Base-by-base conservation (phyloP, 2,888 invertebrate genomes). In the Lysandra coridon region DNA sequence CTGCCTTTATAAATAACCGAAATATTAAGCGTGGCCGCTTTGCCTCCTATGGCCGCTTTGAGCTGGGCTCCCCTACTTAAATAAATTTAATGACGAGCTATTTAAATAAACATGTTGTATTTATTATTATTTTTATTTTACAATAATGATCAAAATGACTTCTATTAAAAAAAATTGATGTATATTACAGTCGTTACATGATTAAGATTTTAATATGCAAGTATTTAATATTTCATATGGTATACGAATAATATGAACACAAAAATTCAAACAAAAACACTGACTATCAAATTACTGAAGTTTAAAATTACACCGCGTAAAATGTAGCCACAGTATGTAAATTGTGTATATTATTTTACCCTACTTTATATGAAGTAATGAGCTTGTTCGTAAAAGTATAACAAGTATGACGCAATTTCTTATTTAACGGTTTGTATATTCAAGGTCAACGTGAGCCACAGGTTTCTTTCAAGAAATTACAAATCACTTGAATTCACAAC, bases 311-410 rank as follows among this genome's bases (percentile, higher is more conserved):
- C 14, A 14, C 69, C 14, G 33, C 33, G 69, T 69, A 64, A 69
- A 69, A 69, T 33, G 14, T 69, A 69, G 33, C 33, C 33, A 14
- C 64, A 10, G 30, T 30, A 23, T 64, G 23, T 69, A 14, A 69
- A 69, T 64, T 64, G 30, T 33, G 12, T 12, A 33, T 69, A 69
- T 69, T 64, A 64, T 64, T 64, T 69, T 69, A 69, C 69, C 69
- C 69, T 69, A 69, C 33, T 69, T 69, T 14, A 69, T 30, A 64
- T 33, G 69, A 14, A 69, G 69, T 33, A 69, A 14, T 69, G 12
- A 14, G 69, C 69, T 69, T 33, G 69, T 69, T 33, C 14, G 69
- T 69, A 69, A 69, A 69, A 69, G 69, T 69, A 14, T 14, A 33
- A 33, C 69, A 69, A 14, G 14, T 69, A 14, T 69, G 69, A 69